phyloP scores from a whole-genome alignment of 2,797 vertebrate species.

The Macroramphosus scolopax region DNA sequence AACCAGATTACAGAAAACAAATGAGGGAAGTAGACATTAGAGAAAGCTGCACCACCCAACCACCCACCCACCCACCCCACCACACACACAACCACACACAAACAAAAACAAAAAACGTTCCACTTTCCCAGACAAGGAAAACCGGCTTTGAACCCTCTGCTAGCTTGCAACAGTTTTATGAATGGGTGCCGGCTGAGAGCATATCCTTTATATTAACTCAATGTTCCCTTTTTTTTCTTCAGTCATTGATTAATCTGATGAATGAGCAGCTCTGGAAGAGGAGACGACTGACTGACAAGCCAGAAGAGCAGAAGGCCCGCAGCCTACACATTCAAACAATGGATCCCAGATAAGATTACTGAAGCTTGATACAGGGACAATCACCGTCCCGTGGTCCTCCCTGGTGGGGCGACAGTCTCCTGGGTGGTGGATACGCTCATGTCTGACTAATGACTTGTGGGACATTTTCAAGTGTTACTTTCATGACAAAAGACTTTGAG shows the following conservation, averaged over 20 bases:
- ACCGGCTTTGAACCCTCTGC: conserved; percentile 35
- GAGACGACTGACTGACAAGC: conserved; percentile 26
- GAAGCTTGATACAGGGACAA: conserved; percentile 22
- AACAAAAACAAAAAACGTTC: conserved; percentile 28
- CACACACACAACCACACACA: conserved; percentile 17
- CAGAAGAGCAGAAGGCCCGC: too few relatives aligned
- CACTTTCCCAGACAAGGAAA: conserved; percentile 58
- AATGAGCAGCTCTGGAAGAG: conserved; percentile 41
- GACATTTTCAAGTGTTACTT: too few relatives aligned
- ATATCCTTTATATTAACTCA: conserved; percentile 51
- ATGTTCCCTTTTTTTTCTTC: conserved; percentile 30
- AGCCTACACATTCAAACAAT: conserved; percentile 42
- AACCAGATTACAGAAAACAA: conserved; percentile 61
- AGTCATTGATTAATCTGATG: conserved; percentile 41
- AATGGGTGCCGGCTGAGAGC: conserved; percentile 57
- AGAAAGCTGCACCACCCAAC: conserved; percentile 55
- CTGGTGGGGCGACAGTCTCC: too few relatives aligned
- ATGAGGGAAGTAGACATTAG: conserved; percentile 61
- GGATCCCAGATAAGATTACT: conserved; percentile 41
- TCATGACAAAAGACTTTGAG: too few relatives aligned
- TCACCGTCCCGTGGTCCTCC: too few relatives aligned
- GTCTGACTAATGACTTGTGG: too few relatives aligned
- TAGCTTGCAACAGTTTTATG: conserved; percentile 53
- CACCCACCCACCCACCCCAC: too few relatives aligned
- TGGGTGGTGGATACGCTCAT: too few relatives aligned